Conservation (phyloP, 2,888 invertebrate genomes). For the Polia nebulosa region DNA sequence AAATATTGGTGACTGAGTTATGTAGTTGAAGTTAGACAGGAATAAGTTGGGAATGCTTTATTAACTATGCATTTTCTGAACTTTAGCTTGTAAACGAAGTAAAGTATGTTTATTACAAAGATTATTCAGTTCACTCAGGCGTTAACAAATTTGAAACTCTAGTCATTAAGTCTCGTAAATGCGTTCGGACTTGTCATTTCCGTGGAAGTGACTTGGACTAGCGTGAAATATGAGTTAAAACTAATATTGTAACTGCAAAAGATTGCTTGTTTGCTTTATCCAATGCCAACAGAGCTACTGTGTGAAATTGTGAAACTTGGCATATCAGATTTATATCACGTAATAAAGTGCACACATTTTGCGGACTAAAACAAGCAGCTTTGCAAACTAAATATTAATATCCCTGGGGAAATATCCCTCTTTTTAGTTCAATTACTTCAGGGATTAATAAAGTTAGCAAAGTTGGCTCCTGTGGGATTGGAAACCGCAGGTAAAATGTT, state of each 20-base stretch:
- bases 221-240: slow-evolving; percentile 17
- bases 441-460: slow-evolving; percentile 48
- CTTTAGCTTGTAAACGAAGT: not conserved
- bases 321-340: slow-evolving; percentile 21
- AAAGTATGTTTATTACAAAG: not conserved
- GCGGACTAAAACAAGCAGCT: slow-evolving; percentile 13
- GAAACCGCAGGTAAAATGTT: slow-evolving; percentile 44
- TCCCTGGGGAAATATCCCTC: slow-evolving; percentile 45
- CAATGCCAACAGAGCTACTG: slow-evolving; percentile 10
- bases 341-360: slow-evolving; percentile 23
- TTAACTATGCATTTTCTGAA: not conserved
- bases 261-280: slow-evolving; percentile 25
- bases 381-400: slow-evolving; percentile 34
- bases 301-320: slow-evolving; percentile 23
- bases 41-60: not conserved
- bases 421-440: slow-evolving; percentile 52
- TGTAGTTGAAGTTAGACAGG: not conserved
- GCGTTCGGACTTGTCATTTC: slow-evolving; percentile 19
- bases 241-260: slow-evolving; percentile 34
- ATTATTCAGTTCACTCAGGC: not conserved
- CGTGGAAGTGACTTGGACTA: slow-evolving; percentile 19
- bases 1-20: slow-evolving; percentile 1
- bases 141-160: not conserved
- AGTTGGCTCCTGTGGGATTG: slow-evolving; percentile 41
- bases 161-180: not conserved